Evolutionary conservation across 37 sponge, comb jelly and placozoan genomes (phyloP).

Genomic region (Geodia barretti): DNA sequence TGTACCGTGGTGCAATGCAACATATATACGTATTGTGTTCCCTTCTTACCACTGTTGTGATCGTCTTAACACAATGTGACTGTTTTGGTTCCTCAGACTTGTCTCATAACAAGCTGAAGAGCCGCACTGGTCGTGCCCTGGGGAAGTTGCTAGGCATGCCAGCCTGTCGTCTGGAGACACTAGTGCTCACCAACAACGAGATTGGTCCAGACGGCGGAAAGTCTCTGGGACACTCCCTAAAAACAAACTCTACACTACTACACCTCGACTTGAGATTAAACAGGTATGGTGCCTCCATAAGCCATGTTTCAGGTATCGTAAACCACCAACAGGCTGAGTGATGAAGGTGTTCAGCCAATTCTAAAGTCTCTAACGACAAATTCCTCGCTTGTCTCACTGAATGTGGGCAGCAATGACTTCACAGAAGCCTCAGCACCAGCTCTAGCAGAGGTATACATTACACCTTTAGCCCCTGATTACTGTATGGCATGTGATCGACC

Average conservation of each 20-base stretch:
- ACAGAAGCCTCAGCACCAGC: constrained; percentile 75
- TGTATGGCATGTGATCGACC: not conserved
- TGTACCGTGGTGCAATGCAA: no score
- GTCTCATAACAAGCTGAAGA: constrained; percentile 86
- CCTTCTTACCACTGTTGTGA: not conserved
- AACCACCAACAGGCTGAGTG: constrained; percentile 56
- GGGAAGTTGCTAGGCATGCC: constrained; percentile 88
- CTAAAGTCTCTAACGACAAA: constrained; percentile 83
- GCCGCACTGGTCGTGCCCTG: constrained; percentile 83
- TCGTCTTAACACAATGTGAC: no score
- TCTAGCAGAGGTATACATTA: constrained; percentile 79
- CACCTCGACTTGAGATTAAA: constrained; percentile 83
- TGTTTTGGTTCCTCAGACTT: constrained; percentile 79
- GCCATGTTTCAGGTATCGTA: not conserved
- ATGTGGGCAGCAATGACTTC: constrained; percentile 81
- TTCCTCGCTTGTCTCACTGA: constrained; percentile 53
- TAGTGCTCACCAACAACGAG: constrained; percentile 78
- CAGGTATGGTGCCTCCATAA: constrained; percentile 25
- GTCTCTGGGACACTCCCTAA: constrained; percentile 87
- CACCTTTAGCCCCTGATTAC: no score
- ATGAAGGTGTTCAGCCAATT: constrained; percentile 84
- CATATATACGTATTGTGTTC: no score
- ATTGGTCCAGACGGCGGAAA: constrained; percentile 72
- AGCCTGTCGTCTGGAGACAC: constrained; percentile 38
- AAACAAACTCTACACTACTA: constrained; percentile 73